Base-by-base conservation (phyloP, 2,888 invertebrate species). In the Muschampia plurimacula region DNA sequence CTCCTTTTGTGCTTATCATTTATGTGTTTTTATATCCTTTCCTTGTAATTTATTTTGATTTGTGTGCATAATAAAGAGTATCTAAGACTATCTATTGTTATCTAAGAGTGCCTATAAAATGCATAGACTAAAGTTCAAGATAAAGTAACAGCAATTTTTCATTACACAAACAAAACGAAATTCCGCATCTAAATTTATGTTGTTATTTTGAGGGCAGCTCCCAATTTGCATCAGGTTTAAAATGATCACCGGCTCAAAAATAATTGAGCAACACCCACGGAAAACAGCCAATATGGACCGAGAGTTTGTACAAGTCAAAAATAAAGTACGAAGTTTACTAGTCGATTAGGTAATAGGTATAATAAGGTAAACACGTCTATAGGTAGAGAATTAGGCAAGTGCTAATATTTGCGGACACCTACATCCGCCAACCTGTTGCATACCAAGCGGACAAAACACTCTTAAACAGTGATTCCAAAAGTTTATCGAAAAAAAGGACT, bases 381-480 rank as follows among this genome's bases (percentile, higher is more conserved):
- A 79, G 79, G 82, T 79, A 84, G 82, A 84, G 86, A 87, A 88
- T 91, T 92, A 85, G 87, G 89, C 86, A 88, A 91, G 88, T 84
- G 87, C 86, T 84, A 93, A 93, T 93, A 93, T 93, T 93, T 93
- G 93, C 90, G 85, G 80, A 91, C 93, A 89, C 92, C 92, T 89
- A 92, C 93, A 86, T 89, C 88, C 89, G 88, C 89, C 86, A 89
- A 89, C 89, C 86, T 89, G 91, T 87, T 84, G 85, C 84, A 81
- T 82, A 82, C 82, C 83, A 80, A 76, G 76, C 82, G 78, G 76
- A 80, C 81, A 77, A 32, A 67, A 55, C 55, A 72, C 60, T 72
- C 52, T 62, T 46, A 22, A 67, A 63, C 15, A 77, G 77, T 74
- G 76, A 76, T 13, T 39, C 55, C 62, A 72, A 59, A 22, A 8